Evolutionary conservation across 2,113 vertebrate species (phyloP).

Genomic region (Lutjanus erythropterus): DNA sequence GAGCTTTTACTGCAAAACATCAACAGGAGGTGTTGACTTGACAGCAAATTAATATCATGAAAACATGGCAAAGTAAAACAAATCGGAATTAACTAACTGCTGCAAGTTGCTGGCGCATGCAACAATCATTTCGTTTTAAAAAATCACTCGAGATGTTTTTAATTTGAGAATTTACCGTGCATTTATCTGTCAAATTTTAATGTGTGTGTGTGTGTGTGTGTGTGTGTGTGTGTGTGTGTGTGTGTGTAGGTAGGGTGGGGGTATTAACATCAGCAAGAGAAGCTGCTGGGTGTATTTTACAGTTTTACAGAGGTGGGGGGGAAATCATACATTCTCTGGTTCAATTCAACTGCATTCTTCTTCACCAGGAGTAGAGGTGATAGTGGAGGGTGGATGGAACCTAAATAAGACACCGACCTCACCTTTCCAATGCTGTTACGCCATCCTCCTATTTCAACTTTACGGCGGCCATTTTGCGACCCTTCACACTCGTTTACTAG

Average conservation of each 20-base stretch:
- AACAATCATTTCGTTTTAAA: neutral
- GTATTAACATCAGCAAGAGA: neutral
- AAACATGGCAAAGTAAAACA: too few relatives aligned
- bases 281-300: slow-evolving; percentile 4
- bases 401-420: slow-evolving; percentile 1
- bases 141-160: neutral
- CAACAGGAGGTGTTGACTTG: neutral
- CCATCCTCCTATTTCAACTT: neutral
- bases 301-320: too few relatives aligned
- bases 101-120: neutral
- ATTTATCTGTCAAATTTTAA: neutral
- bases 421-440: neutral
- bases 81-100: too few relatives aligned
- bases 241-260: neutral
- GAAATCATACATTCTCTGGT: slow-evolving; percentile 39
- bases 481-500: neutral
- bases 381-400: slow-evolving; percentile 1
- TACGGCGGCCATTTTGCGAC: neutral
- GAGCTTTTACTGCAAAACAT: neutral
- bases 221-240: slow-evolving; percentile 10
- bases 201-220: neutral
- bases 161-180: neutral
- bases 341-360: neutral
- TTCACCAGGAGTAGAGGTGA: slow-evolving; percentile 22
- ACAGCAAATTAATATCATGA: too few relatives aligned